Percentiles rank a stretch among this genome's conserved stretches.
phyloP scores from a whole-genome alignment of 2,797 vertebrate genomes.

The Anguilla marmorata region DNA sequence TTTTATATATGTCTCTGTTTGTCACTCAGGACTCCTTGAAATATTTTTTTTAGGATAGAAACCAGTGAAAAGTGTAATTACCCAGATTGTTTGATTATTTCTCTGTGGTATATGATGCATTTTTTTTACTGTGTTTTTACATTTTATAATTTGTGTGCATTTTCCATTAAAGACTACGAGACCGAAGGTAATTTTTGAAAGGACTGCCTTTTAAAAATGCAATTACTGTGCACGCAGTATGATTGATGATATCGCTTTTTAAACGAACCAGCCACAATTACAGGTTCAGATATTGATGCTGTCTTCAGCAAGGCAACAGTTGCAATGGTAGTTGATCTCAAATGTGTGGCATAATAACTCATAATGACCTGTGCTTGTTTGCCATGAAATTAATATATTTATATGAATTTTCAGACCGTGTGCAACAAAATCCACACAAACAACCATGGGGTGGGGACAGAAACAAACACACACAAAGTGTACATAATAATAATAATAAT shows the following conservation, averaged over 20 bases:
- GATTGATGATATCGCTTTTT: not conserved
- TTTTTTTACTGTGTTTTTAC: not conserved
- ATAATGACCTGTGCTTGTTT: not conserved
- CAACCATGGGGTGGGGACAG: not conserved
- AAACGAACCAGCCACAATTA: not conserved
- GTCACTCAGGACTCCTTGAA: no score
- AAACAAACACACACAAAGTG: not conserved
- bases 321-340: not conserved
- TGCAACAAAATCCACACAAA: not conserved
- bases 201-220: not conserved
- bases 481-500: not conserved
- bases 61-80: not conserved
- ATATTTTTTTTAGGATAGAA: no score
- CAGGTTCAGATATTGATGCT: not conserved
- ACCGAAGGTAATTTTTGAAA: not conserved
- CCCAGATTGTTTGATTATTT: not conserved
- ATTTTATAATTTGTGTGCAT: not conserved
- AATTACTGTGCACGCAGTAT: not conserved
- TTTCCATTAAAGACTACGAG: not conserved
- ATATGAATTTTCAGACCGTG: not conserved
- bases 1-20: no score
- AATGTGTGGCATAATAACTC: not conserved
- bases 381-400: not conserved
- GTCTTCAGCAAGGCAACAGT: not conserved
- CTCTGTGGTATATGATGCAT: not conserved